These are phyloP conservation scores for Thymelicus sylvestris DNA, from an alignment of 2,888 invertebrate species.

Conservation along the genomic window DNA sequence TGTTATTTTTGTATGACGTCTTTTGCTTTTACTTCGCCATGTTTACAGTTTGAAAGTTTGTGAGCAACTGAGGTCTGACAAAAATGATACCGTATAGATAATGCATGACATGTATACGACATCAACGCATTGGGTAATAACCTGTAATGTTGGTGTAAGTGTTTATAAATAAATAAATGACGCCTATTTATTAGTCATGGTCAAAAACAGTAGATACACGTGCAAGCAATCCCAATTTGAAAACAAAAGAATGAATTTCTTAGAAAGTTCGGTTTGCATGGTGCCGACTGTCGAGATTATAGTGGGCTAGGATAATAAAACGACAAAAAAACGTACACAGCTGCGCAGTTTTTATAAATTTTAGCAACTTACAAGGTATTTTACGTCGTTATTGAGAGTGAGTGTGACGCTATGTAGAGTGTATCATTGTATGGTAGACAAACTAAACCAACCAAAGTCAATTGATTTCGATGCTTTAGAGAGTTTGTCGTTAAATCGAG, in stretches of 20 bases:
- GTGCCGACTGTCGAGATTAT: constrained; percentile 14
- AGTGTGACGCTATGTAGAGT: constrained; percentile 34
- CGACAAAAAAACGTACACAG: constrained; percentile 24
- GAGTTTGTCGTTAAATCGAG: constrained; percentile 26
- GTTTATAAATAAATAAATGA: constrained; percentile 4
- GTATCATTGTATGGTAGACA: constrained; percentile 26
- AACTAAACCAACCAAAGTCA: constrained; percentile 13
- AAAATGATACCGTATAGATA: constrained; percentile 4
- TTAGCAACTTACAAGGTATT: constrained; percentile 3
- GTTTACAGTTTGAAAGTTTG: constrained; percentile 4
- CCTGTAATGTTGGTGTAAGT: constrained; percentile 4
- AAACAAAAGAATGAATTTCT: constrained; percentile 8
- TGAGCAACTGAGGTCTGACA: constrained; percentile 4
- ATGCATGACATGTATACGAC: constrained; percentile 4
- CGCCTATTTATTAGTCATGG: constrained; percentile 11
- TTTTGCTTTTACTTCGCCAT: constrained; percentile 4
- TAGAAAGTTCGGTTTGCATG: constrained; percentile 25
- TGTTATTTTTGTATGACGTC: constrained; percentile 4
- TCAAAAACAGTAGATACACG: constrained; percentile 6
- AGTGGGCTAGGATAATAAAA: constrained; percentile 26
- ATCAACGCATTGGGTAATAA: constrained; percentile 4
- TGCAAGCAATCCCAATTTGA: no score
- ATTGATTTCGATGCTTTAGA: constrained; percentile 10
- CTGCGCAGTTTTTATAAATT: constrained; percentile 15
- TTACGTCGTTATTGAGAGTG: constrained; percentile 35